Base-by-base conservation (phyloP, 2,888 invertebrate genomes). In the Cantharis nigra region DNA sequence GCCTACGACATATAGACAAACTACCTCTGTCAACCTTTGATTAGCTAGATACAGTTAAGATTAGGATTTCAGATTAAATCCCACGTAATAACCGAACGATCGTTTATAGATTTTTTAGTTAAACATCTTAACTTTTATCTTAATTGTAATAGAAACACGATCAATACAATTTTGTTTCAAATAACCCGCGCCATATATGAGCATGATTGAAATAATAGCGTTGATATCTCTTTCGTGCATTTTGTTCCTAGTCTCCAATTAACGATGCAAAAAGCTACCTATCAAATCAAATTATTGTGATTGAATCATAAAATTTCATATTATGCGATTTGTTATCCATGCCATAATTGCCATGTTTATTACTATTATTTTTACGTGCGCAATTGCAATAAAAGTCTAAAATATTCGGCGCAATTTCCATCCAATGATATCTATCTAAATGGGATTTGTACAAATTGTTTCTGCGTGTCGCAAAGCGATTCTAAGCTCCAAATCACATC, bases 41-140 rank as follows among this genome's bases (percentile, higher is more conserved):
- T 80, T 80, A 84, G 83, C 81, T 82, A 82, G 82, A 83, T 83
- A 83, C 83, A 84, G 82, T 83, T 83, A 84, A 83, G 83, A 84
- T 84, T 83, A 82, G 82, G 80, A 83, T 82, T 78, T 78, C 77
- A 81, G 76, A 76, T 76, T 69, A 72, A 71, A 67, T 76, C 72
- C 72, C 72, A 72, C 72, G 69, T 65, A 70, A 77, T 74, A 64
- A 71, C 73, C 70, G 74, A 77, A 74, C 71, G 74, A 74, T 69
- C 77, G 77, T 71, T 74, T 71, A 71, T 77, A 62, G 71, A 74
- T 70, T 77, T 49, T 75, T 78, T 67, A 78, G 74, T 78, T 75
- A 75, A 65, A 20, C 71, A 28, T 70, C 69, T 70, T 73, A 71
- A 77, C 70, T 65, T 71, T 64, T 74, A 74, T 77, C 33, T 73